These are phyloP conservation scores for Agelaius tricolor DNA, from an alignment of 2,113 vertebrate genomes.

Conservation along the genomic window DNA sequence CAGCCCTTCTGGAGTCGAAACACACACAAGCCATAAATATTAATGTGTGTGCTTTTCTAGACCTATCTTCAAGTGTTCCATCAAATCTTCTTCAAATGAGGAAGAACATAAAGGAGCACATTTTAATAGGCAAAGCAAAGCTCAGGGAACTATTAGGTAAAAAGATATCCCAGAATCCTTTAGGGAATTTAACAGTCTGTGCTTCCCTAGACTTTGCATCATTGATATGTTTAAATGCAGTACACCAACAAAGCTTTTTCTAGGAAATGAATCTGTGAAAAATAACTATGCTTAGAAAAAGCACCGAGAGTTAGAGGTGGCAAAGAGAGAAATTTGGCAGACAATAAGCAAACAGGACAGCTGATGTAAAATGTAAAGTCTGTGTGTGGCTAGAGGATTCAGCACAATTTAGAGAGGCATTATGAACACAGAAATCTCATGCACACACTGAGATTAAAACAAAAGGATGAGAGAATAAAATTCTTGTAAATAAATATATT, in stretches of 20 bases:
- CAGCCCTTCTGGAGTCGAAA: neutral
- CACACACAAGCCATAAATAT: slow-evolving; percentile 31
- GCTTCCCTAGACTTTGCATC: neutral
- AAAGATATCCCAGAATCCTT: slow-evolving; percentile 16
- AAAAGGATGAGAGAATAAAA: neutral
- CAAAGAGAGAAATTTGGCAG: neutral
- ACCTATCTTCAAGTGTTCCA: slow-evolving; percentile 28
- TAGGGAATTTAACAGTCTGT: neutral
- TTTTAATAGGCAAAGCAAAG: slow-evolving; percentile 41
- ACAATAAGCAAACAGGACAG: neutral
- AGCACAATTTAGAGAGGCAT: neutral
- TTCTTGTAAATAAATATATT: neutral
- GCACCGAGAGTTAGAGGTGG: neutral
- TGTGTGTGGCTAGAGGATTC: neutral
- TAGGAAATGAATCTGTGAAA: neutral
- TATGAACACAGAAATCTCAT: neutral
- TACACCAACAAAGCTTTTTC: neutral
- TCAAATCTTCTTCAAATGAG: slow-evolving; percentile 21
- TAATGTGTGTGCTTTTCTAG: neutral
- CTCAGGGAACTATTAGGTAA: slow-evolving; percentile 1
- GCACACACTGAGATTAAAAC: neutral
- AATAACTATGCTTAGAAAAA: slow-evolving; percentile 12
- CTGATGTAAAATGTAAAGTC: neutral
- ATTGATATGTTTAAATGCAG: neutral
- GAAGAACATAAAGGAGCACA: slow-evolving; percentile 8